Evolutionary conservation across 2,113 vertebrate species (phyloP), one percentile per base, ranked within the genome.

Genomic region (Anarhynchus alexandrinus): DNA sequence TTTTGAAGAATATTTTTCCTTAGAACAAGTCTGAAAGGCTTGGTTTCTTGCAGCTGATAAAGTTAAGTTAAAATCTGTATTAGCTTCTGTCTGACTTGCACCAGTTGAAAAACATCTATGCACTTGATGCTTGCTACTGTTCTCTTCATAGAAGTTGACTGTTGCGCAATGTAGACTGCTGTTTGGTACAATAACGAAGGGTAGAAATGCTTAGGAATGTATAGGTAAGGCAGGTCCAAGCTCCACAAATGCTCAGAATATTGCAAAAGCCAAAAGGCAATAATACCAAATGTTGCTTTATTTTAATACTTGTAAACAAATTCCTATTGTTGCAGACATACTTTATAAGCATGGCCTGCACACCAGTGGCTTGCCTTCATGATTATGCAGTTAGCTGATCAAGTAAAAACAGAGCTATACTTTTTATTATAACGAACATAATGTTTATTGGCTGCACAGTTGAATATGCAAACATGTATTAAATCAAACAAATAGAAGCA

Each of bases 401-500:
- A 71, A 85, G 69, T 87, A 90, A 94, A 97, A 88, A 40, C 77
- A 91, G 59, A 92, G 72, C 38, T 87, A 79, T 42, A 30, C 67
- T 82, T 96, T 77, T 80, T 92, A 88, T 94, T 95, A 45, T 14
- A 55, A 77, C 70, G 38, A 89, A 52, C 49, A 59, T 77, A 62
- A 81, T 55, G 83, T 84, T 96, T 96, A 96, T 90, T 94, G 78
- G 73, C 86, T 97, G 94, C 69, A 69, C 15, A 49, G 94, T 70
- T 97, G 90, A 96, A 92, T 82, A 96, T 91, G 86, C 84, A 97
- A 96, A 93, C 93, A 88, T 88, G 58, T n/a, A 82, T 93, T 96
- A 95, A 96, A 93, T 94, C 92, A 97, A 97, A 95, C 83, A 94
- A 97, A 95, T 59, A 94, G 95, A 91, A 91, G 57, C n/a, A 52